These are phyloP conservation scores for Apodemia duryi DNA, from an alignment of 2,888 invertebrate genomes.

Conservation along the genomic window DNA sequence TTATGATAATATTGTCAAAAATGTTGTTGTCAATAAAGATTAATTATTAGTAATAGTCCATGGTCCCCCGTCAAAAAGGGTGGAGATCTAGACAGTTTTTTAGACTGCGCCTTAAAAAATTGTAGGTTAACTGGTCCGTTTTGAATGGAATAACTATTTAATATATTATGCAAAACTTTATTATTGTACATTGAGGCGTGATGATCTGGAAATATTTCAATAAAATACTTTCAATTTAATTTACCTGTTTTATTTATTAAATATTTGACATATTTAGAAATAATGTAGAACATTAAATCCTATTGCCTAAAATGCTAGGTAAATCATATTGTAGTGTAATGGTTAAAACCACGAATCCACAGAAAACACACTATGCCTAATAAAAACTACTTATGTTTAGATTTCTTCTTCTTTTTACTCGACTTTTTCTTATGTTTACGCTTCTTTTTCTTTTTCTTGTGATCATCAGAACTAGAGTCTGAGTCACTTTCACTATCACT, in stretches of 20 bases:
- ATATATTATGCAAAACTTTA: background rate
- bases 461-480: constrained; percentile 83
- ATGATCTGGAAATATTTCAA: constrained; percentile 1
- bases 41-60: too few species aligned
- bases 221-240: background rate
- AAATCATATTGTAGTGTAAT: constrained; percentile 24
- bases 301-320: constrained; percentile 30
- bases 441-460: constrained; percentile 83
- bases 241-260: constrained; percentile 23
- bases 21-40: too few species aligned
- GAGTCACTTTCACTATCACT: constrained; percentile 83
- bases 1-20: too few species aligned
- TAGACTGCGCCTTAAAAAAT: too few species aligned
- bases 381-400: constrained; percentile 66
- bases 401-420: constrained; percentile 86
- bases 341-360: constrained; percentile 23
- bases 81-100: too few species aligned
- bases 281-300: constrained; percentile 33
- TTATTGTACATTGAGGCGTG: background rate
- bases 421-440: constrained; percentile 84
- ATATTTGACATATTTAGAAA: constrained; percentile 30
- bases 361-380: constrained; percentile 34
- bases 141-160: too few species aligned
- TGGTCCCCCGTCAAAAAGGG: too few species aligned
- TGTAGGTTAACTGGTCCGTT: too few species aligned